Evolutionary conservation across 1,140 invertebrate species (phyloP).

Genomic region (Tyrophagus putrescentiae): DNA sequence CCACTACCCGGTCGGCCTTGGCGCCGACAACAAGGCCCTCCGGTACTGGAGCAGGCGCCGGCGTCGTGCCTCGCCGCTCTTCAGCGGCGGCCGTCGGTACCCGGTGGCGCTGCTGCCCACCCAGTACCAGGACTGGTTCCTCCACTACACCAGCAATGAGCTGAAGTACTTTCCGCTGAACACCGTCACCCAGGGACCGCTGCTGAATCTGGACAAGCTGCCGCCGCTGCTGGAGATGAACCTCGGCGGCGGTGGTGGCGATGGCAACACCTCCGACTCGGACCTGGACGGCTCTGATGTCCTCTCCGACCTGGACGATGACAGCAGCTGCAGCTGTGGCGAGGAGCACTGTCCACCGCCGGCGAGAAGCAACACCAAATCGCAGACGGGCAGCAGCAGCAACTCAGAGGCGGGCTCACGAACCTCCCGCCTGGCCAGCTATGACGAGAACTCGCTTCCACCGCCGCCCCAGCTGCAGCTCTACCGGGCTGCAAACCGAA

Average conservation of each 20-base stretch:
- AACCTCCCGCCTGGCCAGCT: neutral
- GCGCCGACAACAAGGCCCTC: conserved; percentile 33
- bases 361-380: neutral
- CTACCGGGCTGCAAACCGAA: neutral
- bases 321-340: conserved; percentile 15
- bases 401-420: no score
- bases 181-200: conserved; percentile 63
- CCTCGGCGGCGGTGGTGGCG: neutral
- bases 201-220: conserved; percentile 27
- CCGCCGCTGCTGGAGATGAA: conserved; percentile 5
- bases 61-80: neutral
- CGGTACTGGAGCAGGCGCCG: neutral
- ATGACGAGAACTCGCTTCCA: neutral
- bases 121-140: conserved; percentile 75
- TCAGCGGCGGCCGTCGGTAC: conserved; percentile 39
- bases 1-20: conserved; percentile 48
- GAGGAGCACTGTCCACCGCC: neutral
- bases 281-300: conserved; percentile 16
- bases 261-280: conserved; percentile 19
- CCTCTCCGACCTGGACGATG: conserved; percentile 9
- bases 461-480: neutral
- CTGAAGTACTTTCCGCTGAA: conserved; percentile 71
- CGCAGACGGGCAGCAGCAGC: neutral
- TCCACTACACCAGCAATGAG: conserved; percentile 47
- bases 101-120: conserved; percentile 79